Conservation (phyloP, 2,113 vertebrate genomes). For the Corynorhinus townsendii region DNA sequence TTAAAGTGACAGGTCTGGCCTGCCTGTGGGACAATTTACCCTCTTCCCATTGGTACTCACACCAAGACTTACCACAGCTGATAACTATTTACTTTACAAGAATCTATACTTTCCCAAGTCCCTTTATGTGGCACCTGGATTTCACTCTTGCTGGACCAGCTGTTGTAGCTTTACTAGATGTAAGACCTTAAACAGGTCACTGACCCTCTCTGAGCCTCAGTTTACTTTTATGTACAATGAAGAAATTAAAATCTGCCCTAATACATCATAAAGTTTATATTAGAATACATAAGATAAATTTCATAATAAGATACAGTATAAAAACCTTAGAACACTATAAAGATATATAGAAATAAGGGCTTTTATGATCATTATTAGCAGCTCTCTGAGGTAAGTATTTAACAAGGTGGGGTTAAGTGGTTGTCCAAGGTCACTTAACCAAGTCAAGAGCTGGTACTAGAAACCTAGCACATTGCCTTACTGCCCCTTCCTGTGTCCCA, state of each 20-base stretch:
- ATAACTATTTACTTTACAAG: not conserved
- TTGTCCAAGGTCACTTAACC: not conserved
- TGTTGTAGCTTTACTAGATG: not conserved
- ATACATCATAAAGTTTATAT: not conserved
- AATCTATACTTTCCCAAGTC: not conserved
- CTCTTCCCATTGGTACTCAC: not conserved
- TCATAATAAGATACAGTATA: not conserved
- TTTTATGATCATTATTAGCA: not conserved
- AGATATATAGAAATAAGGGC: not conserved
- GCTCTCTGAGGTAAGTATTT: not conserved
- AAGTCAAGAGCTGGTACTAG: not conserved
- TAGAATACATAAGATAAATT: not conserved
- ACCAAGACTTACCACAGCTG: not conserved
- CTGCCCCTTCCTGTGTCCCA: not conserved
- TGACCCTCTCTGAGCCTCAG: not conserved
- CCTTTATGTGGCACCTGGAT: not conserved
- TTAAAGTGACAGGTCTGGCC: not conserved
- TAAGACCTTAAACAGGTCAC: not conserved
- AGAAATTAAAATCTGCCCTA: not conserved
- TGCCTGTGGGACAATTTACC: not conserved
- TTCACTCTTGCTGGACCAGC: not conserved
- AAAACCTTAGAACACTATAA: not conserved
- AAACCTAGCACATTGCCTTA: not conserved
- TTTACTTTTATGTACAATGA: slow-evolving; percentile 20
- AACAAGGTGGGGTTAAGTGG: not conserved